Evolutionary conservation across 1,140 invertebrate species (phyloP).

Genomic region (Reticulitermes speratus): DNA sequence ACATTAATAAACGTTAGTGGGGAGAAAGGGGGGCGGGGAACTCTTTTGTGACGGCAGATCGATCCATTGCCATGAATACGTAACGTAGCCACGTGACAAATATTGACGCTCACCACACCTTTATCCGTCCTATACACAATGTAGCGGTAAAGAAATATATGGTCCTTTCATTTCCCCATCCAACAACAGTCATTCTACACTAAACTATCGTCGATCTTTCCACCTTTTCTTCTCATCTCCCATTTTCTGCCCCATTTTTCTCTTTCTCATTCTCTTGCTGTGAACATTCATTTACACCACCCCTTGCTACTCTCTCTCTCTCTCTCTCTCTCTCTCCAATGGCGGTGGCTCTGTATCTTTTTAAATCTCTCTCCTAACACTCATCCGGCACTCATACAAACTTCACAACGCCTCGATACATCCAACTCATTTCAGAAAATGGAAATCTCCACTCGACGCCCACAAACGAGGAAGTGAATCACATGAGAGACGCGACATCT

Average conservation of each 20-base stretch:
- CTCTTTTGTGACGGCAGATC: background rate
- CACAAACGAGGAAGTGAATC: background rate
- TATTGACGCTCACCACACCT: conserved; percentile 1
- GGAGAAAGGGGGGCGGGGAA: background rate
- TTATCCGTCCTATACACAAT: background rate
- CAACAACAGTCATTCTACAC: conserved; percentile 16
- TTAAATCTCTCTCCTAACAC: background rate
- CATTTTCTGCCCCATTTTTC: conserved; percentile 30
- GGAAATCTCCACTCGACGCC: background rate
- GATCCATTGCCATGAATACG: background rate
- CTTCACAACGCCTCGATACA: background rate
- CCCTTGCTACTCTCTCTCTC: background rate
- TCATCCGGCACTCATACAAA: background rate
- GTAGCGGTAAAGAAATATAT: background rate
- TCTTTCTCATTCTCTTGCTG: conserved; percentile 28
- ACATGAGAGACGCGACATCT: too few relatives aligned
- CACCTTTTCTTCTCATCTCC: conserved; percentile 18
- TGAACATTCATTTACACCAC: conserved; percentile 26
- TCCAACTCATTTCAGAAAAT: background rate
- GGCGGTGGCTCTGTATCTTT: background rate
- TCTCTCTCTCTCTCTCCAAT: background rate
- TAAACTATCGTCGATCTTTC: conserved; percentile 22
- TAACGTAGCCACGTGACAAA: background rate
- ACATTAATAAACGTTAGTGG: background rate
- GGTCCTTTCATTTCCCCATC: conserved; percentile 21